Evolutionary conservation across 2,113 vertebrate genomes (phyloP).

Genomic region (Takifugu flavidus): DNA sequence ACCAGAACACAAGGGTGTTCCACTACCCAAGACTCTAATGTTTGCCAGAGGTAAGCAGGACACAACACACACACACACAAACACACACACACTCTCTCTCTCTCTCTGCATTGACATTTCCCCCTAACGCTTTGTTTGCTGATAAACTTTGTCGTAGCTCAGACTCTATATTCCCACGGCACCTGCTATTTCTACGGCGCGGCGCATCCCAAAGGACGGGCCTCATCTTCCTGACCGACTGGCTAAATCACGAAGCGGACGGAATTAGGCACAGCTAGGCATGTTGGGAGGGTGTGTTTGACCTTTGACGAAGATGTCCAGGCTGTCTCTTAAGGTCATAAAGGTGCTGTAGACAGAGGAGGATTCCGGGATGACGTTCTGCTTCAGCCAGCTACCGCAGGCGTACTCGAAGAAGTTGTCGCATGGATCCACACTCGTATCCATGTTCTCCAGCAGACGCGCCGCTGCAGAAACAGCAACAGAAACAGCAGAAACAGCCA

Average conservation of each 20-base stretch:
- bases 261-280: background rate
- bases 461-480: constrained; percentile 74
- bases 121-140: constrained; percentile 20
- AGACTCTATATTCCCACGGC: constrained; percentile 31
- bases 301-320: constrained; percentile 95
- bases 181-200: constrained; percentile 46
- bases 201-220: constrained; percentile 29
- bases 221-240: constrained; percentile 13
- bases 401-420: constrained; percentile 90
- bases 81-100: too few species aligned
- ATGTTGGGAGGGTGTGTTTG: constrained; percentile 8
- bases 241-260: constrained; percentile 13
- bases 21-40: too few species aligned
- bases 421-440: constrained; percentile 81
- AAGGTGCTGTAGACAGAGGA: constrained; percentile 92
- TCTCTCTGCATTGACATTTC: too few species aligned
- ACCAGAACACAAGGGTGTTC: too few species aligned
- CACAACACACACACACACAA: too few species aligned
- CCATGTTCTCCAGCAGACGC: constrained; percentile 91
- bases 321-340: constrained; percentile 88
- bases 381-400: constrained; percentile 93
- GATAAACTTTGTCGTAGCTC: constrained; percentile 31
- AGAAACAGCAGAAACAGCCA: background rate
- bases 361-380: constrained; percentile 91
- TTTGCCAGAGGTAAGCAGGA: too few species aligned